Conservation (phyloP, 2,797 vertebrate species). For the Anguilla megastoma region DNA sequence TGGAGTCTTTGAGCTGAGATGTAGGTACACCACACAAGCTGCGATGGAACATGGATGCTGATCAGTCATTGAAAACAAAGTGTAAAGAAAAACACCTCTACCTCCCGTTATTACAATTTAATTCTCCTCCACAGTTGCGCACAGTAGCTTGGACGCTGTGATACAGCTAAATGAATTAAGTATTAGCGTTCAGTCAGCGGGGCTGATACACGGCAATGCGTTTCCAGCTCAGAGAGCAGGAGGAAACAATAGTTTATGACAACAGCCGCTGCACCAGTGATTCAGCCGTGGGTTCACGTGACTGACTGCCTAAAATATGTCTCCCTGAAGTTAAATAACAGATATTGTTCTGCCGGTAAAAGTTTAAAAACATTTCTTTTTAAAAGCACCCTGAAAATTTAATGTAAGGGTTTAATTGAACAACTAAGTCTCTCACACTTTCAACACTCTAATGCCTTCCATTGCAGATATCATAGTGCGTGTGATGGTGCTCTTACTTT, state of each 20-base stretch:
- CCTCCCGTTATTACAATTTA: not conserved
- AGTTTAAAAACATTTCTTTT: no score
- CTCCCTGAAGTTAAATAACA: not conserved
- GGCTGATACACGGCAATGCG: not conserved
- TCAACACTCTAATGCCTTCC: not conserved
- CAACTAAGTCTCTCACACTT: not conserved
- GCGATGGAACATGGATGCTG: constrained; percentile 24
- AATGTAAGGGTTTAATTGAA: not conserved
- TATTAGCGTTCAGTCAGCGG: not conserved
- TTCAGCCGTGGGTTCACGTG: not conserved
- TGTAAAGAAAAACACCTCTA: constrained; percentile 12
- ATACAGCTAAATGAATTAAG: constrained; percentile 10
- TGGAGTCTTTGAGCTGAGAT: constrained; percentile 3
- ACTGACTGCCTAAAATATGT: not conserved
- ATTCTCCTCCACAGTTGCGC: not conserved
- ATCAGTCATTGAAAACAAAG: constrained; percentile 8
- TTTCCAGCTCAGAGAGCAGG: not conserved
- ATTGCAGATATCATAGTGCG: not conserved
- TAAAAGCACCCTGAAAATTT: no score
- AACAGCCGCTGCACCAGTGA: not conserved
- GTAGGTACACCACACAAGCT: not conserved
- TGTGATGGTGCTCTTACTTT: constrained; percentile 13
- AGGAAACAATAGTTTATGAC: constrained; percentile 28
- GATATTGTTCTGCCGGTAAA: not conserved
- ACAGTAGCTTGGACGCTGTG: not conserved